A percentile compares a stretch with the other conserved stretches of the same genome.
phyloP scores from a whole-genome alignment of 2,113 vertebrate species.

The Carassius auratus region DNA sequence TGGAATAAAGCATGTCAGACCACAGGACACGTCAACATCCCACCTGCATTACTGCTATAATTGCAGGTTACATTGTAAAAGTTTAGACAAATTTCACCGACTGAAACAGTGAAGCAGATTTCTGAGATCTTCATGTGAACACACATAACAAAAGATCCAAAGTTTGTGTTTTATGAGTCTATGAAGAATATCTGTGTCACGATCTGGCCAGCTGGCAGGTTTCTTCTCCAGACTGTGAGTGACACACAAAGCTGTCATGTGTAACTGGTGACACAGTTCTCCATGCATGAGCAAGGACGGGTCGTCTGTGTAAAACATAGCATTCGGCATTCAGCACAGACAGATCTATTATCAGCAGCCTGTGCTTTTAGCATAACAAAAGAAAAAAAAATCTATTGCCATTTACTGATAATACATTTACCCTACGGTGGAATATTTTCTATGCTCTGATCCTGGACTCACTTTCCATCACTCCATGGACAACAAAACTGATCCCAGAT shows the following conservation, averaged over 20 bases:
- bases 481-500: background rate
- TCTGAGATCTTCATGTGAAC: background rate
- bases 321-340: background rate
- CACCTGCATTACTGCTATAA: background rate
- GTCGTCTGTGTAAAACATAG: slow-evolving; percentile 18
- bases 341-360: slow-evolving; percentile 20
- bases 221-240: slow-evolving; percentile 33
- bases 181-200: slow-evolving; percentile 19
- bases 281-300: slow-evolving; percentile 13
- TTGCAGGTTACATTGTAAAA: background rate
- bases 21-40: background rate
- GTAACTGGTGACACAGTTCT: slow-evolving; percentile 35
- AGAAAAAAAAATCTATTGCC: slow-evolving; percentile 21
- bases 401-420: slow-evolving; percentile 37
- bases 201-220: slow-evolving; percentile 34
- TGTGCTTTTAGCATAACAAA: slow-evolving; percentile 28
- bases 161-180: background rate
- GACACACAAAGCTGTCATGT: slow-evolving; percentile 39
- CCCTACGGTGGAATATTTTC: background rate
- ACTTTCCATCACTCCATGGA: background rate
- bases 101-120: background rate
- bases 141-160: slow-evolving; percentile 12
- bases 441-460: background rate
- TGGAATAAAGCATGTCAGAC: background rate
- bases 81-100: background rate